Base-by-base conservation (phyloP, 1,140 invertebrate genomes). In the Homalodisca vitripennis region DNA sequence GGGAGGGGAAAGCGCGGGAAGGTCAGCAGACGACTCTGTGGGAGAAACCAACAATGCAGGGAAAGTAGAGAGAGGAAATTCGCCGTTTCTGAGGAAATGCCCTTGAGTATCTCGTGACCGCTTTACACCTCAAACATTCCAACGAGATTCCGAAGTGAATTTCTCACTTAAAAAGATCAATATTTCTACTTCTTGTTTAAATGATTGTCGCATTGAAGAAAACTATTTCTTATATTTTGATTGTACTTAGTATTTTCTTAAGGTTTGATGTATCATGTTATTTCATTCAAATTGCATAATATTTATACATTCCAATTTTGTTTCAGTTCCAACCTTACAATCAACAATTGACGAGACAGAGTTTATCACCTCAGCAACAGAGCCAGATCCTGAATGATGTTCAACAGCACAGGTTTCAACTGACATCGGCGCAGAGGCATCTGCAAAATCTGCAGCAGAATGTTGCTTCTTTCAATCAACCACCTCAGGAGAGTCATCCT, bases 281-380 rank as follows among this genome's bases (percentile, higher is more conserved):
- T 41, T 10, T 41, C 34, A 41, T 17, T 41, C 6, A 41, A 10
- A 17, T 10, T 17, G 34, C n/a, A 41, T 41, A 41, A 41, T 10
- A 10, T 62, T 67, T 67, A 2, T 51, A 62, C 22, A 13, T 67
- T 65, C 30, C 41, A 31, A 17, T 71, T 74, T 66, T 72, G 63
- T 73, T 73, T 67, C 71, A 75, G 73, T 73, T 70, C 46, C 70
- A 70, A 32, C 63, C 48, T 1, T 71, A 66, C 46, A 63, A 64
- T n/a, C 65, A 72, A 13, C 74, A 75, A 53, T 65, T 70, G 12
- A 71, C 70, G 14, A 72, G 73, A 65, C 62, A 69, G 13, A 60
- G 63, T 22, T 70, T 77, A 13, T 77, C 76, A 12, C 72, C 75
- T 1, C 71, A 68, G n/a, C 73, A 77, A 65, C 76, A 77, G 51